phyloP scores from a whole-genome alignment of 2,797 vertebrate species.

The Gallinago nigripennis region DNA sequence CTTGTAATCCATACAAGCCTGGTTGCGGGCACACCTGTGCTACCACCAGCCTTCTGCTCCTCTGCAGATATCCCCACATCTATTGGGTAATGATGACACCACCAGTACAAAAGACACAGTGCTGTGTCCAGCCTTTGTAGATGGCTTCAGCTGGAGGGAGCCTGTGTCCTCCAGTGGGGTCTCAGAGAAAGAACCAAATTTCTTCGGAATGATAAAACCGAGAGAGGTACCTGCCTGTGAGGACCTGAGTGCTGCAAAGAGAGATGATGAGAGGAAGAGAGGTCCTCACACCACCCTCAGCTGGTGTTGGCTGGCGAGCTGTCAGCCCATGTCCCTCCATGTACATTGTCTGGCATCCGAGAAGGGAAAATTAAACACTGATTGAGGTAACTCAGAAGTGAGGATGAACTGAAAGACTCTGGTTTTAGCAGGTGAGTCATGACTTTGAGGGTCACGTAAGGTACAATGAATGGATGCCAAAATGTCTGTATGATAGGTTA shows the following conservation, averaged over 20 bases:
- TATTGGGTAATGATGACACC: neutral
- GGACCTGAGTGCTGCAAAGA: neutral
- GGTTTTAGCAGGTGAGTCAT: neutral
- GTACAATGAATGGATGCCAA: neutral
- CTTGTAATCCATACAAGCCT: neutral
- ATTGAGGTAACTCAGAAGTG: neutral
- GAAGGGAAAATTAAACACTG: neutral
- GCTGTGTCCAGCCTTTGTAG: fast-evolving
- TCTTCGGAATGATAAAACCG: neutral
- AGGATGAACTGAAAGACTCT: neutral
- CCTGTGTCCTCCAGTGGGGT: neutral
- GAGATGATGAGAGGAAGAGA: neutral
- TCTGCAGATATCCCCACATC: neutral
- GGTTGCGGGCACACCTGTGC: neutral
- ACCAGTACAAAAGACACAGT: neutral
- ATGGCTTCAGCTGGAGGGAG: neutral
- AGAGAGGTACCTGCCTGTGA: neutral
- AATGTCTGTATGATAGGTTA: neutral
- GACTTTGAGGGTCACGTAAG: neutral
- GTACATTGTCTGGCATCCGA: fast-evolving
- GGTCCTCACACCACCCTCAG: neutral
- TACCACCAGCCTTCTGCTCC: neutral
- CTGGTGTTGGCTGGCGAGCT: neutral
- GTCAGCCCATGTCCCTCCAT: neutral
- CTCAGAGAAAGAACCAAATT: neutral